phyloP scores from a whole-genome alignment of 2,888 invertebrate genomes.

The Cecidostiba fungosa region DNA sequence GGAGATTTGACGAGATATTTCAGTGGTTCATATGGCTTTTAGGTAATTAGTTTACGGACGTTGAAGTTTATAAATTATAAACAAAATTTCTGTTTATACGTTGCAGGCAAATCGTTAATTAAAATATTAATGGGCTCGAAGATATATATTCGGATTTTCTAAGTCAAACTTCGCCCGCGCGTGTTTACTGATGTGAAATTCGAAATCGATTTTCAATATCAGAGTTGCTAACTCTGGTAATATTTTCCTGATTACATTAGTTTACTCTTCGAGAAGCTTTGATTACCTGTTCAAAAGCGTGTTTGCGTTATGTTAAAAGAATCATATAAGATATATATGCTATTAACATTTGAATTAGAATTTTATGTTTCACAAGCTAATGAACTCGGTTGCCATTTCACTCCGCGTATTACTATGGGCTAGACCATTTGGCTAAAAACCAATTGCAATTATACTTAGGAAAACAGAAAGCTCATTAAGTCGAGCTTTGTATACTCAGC shows the following conservation, averaged over 20 bases:
- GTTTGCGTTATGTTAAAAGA: not conserved
- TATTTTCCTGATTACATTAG: not conserved
- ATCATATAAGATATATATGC: not conserved
- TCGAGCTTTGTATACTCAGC: not conserved
- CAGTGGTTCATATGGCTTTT: not conserved
- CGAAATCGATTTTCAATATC: slow-evolving; percentile 5
- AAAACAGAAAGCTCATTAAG: not conserved
- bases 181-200: not conserved
- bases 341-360: too few species aligned
- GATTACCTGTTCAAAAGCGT: not conserved
- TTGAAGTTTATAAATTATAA: not conserved
- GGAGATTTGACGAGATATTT: not conserved
- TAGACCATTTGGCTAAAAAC: slow-evolving; percentile 2
- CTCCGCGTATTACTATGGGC: not conserved
- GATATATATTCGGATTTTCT: not conserved
- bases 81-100: not conserved
- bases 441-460: not conserved
- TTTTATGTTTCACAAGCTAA: not conserved
- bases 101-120: not conserved
- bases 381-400: not conserved
- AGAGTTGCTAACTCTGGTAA: not conserved
- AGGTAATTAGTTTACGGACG: not conserved
- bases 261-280: not conserved
- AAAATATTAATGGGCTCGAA: not conserved
- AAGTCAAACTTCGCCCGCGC: not conserved